Percentiles rank a stretch among this genome's conserved stretches.
Evolutionary conservation across 2,113 vertebrate species (phyloP).

Genomic region (Gila orcuttii): DNA sequence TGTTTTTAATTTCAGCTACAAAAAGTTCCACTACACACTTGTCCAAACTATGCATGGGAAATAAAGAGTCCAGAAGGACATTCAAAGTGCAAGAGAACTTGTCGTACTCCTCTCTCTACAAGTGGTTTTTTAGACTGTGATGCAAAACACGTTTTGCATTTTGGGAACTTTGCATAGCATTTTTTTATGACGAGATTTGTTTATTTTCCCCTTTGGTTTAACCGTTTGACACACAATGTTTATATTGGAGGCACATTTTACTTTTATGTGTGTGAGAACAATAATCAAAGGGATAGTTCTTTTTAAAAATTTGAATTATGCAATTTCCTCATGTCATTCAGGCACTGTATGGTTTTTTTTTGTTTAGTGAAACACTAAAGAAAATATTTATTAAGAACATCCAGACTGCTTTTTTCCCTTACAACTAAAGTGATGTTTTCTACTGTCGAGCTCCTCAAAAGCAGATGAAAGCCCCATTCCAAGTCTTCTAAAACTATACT

Average conservation of each 20-base stretch:
- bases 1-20: slow-evolving; percentile 39
- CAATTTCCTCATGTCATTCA: background rate
- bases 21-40: slow-evolving; percentile 78
- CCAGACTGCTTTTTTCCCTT: background rate
- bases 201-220: background rate
- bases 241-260: background rate
- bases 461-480: background rate
- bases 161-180: background rate
- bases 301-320: background rate
- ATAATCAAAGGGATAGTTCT: background rate
- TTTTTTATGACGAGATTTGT: slow-evolving; percentile 4
- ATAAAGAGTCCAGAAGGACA: slow-evolving; percentile 78
- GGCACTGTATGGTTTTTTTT: background rate
- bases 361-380: background rate
- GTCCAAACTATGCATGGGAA: slow-evolving; percentile 86
- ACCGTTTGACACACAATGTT: background rate
- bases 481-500: background rate
- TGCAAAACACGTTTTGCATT: background rate
- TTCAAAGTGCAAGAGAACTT: slow-evolving; percentile 59
- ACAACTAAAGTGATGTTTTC: background rate
- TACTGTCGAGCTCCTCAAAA: background rate
- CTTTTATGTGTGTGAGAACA: background rate
- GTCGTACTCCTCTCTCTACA: slow-evolving; percentile 52
- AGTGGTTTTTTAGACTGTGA: background rate
- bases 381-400: slow-evolving; percentile 9